Percentiles rank a stretch among this genome's conserved stretches.
phyloP scores from a whole-genome alignment of 37 sponge, comb jelly and placozoan species.

The Haliclona indistincta region DNA sequence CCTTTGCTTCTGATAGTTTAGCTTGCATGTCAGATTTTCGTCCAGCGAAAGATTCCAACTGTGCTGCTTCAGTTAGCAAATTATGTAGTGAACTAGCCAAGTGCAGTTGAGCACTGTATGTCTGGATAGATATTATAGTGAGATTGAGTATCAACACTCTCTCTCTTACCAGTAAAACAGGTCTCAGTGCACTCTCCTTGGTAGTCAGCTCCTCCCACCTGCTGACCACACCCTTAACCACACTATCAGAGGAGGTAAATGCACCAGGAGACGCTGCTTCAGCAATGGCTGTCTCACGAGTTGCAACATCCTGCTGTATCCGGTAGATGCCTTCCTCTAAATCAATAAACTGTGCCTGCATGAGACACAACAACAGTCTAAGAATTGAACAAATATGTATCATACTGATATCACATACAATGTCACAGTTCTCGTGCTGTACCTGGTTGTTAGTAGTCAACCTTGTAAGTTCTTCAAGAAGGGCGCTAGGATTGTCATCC shows the following conservation, averaged over 20 bases:
- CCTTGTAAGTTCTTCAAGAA: not conserved
- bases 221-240: not conserved
- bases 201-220: not conserved
- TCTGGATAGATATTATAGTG: no score
- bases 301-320: not conserved
- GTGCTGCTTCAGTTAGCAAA: no score
- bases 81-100: no score
- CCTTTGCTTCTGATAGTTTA: no score
- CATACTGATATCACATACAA: not conserved
- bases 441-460: not conserved
- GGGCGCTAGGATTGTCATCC: not conserved
- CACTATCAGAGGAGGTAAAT: not conserved
- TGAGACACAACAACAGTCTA: not conserved
- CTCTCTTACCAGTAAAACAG: not conserved
- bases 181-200: not conserved
- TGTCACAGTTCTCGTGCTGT: not conserved
- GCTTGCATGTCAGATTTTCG: no score
- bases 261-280: not conserved
- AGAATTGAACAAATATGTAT: not conserved
- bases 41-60: no score
- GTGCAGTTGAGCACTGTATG: no score
- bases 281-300: not conserved
- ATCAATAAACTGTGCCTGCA: not conserved
- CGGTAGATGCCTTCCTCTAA: not conserved
- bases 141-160: not conserved